phyloP scores from a whole-genome alignment of 92 coral and sea anemone species.

The Diadumene lineata region DNA sequence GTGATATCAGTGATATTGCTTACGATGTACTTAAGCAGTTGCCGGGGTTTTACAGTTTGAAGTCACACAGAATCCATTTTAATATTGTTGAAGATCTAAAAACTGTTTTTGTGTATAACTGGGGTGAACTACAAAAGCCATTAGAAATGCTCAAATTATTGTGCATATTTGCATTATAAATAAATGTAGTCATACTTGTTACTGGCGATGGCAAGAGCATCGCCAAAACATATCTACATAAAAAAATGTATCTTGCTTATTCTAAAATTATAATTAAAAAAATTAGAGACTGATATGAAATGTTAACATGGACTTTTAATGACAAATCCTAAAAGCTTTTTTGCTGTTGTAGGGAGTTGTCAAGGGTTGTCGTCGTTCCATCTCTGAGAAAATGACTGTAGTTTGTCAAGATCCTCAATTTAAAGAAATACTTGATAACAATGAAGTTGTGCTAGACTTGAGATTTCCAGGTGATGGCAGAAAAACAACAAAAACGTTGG shows the following conservation, averaged over 20 bases:
- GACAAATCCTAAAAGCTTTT: not conserved
- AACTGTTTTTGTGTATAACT: not conserved
- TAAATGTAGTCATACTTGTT: too few relatives aligned
- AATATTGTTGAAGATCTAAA: not conserved
- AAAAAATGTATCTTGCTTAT: too few relatives aligned
- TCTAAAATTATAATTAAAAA: too few relatives aligned
- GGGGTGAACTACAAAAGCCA: not conserved
- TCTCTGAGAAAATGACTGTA: not conserved
- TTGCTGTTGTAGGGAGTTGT: not conserved
- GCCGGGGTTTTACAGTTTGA: not conserved
- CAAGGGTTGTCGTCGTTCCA: conserved; percentile 4
- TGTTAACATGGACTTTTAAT: not conserved
- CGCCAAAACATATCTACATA: too few relatives aligned
- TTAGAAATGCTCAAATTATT: too few relatives aligned
- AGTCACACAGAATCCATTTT: not conserved
- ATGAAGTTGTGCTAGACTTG: not conserved
- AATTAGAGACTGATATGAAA: not conserved
- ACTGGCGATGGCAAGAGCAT: too few relatives aligned
- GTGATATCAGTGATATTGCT: not conserved
- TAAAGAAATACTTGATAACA: not conserved
- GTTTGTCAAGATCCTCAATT: not conserved
- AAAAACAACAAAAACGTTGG: conserved; percentile 8
- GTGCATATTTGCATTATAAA: too few relatives aligned
- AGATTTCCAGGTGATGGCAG: conserved; percentile 26
- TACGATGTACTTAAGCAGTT: conserved; percentile 8